Evolutionary conservation across 2,888 invertebrate species (phyloP).

Genomic region (Himalopsyche kuldschensis): DNA sequence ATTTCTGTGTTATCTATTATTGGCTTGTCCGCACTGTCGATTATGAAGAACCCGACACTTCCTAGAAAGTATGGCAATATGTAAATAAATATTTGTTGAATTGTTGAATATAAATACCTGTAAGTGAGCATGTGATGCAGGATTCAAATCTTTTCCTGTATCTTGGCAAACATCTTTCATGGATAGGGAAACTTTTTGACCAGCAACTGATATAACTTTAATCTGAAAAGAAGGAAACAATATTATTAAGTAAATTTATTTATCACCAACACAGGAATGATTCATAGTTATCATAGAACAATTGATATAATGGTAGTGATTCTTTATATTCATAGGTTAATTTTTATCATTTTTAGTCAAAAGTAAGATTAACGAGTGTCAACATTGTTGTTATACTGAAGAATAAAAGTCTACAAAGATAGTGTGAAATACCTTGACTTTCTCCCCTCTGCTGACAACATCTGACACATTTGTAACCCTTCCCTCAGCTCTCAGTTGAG

Average conservation of each 20-base stretch:
- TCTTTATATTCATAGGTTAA: no score
- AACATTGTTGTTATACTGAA: no score
- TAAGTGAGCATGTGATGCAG: slow-evolving; percentile 68
- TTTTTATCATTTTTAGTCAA: no score
- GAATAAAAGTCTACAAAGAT: not conserved
- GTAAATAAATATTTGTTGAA: no score
- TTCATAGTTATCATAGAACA: no score
- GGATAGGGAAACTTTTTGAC: slow-evolving; percentile 91
- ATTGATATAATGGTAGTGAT: no score
- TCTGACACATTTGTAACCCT: slow-evolving; percentile 93
- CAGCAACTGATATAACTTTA: slow-evolving; percentile 90
- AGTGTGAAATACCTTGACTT: slow-evolving; percentile 68
- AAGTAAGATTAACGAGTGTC: no score
- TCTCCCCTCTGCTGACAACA: slow-evolving; percentile 86
- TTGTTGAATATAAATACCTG: slow-evolving; percentile 52
- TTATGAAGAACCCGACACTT: no score
- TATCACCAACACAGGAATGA: not conserved
- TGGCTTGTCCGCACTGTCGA: no score
- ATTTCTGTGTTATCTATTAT: not conserved
- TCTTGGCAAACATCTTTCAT: slow-evolving; percentile 98
- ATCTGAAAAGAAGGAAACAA: slow-evolving; percentile 49
- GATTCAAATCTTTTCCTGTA: slow-evolving; percentile 93
- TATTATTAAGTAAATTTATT: not conserved
- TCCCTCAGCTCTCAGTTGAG: slow-evolving; percentile 89
- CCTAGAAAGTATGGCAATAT: no score